Evolutionary conservation across 2,797 vertebrate species (phyloP).

Genomic region (Myotis planiceps): DNA sequence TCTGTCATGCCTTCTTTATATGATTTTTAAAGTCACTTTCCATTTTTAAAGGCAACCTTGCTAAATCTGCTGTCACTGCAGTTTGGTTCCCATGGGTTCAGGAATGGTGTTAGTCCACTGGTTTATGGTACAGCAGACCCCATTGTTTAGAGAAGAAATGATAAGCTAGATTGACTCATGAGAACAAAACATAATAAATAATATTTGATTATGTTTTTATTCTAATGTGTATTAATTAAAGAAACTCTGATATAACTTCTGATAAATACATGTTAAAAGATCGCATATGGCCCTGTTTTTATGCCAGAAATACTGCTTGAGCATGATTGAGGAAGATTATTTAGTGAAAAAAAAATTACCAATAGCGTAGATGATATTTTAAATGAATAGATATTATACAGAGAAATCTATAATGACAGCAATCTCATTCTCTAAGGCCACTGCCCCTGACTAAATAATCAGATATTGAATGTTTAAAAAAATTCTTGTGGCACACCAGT

Average conservation of each 20-base stretch:
- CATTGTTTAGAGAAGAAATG: slow-evolving; percentile 67
- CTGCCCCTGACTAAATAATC: neutral
- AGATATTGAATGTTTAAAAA: neutral
- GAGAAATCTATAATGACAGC: neutral
- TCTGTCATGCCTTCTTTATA: slow-evolving; percentile 67
- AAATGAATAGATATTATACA: neutral
- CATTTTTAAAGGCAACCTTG: slow-evolving; percentile 70
- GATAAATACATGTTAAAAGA: slow-evolving; percentile 40
- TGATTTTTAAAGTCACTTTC: slow-evolving; percentile 71
- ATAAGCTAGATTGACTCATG: slow-evolving; percentile 66
- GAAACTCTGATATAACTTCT: slow-evolving; percentile 66
- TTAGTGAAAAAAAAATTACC: neutral
- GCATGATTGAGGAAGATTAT: neutral
- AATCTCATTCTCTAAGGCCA: neutral
- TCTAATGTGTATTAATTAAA: slow-evolving; percentile 74
- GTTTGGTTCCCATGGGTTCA: slow-evolving; percentile 67
- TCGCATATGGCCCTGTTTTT: neutral
- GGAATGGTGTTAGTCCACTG: slow-evolving; percentile 59
- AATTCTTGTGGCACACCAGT: neutral
- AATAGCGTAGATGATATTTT: too few relatives aligned
- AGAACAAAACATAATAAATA: slow-evolving; percentile 51
- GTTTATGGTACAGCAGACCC: slow-evolving; percentile 46
- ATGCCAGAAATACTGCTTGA: neutral
- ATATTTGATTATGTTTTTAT: slow-evolving; percentile 78
- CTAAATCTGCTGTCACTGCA: slow-evolving; percentile 70